Percentiles rank a stretch among this genome's conserved stretches.
Conservation (phyloP, 1,140 invertebrate genomes). For the Aphelinus atriplicis region DNA sequence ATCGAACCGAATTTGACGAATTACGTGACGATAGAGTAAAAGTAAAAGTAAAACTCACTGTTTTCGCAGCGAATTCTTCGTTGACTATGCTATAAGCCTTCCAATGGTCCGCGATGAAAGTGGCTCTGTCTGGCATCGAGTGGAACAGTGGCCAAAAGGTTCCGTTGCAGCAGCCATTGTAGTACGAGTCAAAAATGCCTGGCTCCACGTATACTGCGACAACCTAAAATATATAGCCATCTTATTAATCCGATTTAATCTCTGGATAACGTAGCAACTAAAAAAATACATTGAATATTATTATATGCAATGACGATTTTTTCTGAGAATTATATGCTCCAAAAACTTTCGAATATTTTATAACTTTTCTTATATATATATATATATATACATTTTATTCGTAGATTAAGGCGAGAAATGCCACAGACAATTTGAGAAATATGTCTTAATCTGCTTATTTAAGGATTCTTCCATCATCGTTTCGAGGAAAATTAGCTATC, state of each 20-base stretch:
- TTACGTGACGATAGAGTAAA: background rate
- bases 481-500: constrained; percentile 15
- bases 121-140: constrained; percentile 85
- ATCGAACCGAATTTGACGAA: no score
- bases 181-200: constrained; percentile 83
- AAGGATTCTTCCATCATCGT: background rate
- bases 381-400: no score
- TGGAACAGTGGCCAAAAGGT: constrained; percentile 93
- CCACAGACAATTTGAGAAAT: no score
- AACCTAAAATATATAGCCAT: constrained; percentile 68
- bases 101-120: constrained; percentile 84
- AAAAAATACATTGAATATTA: background rate
- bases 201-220: constrained; percentile 81
- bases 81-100: constrained; percentile 84
- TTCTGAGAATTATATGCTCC: no score
- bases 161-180: constrained; percentile 92
- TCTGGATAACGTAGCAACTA: background rate
- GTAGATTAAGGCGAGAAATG: no score
- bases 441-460: no score
- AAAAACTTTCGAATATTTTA: no score
- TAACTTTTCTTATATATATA: no score
- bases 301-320: no score
- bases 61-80: constrained; percentile 82
- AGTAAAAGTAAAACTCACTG: constrained; percentile 64
- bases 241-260: background rate